Evolutionary conservation across 1,140 invertebrate species (phyloP), one percentile per base, ranked within the genome.

Genomic region (Drosophila nasuta): DNA sequence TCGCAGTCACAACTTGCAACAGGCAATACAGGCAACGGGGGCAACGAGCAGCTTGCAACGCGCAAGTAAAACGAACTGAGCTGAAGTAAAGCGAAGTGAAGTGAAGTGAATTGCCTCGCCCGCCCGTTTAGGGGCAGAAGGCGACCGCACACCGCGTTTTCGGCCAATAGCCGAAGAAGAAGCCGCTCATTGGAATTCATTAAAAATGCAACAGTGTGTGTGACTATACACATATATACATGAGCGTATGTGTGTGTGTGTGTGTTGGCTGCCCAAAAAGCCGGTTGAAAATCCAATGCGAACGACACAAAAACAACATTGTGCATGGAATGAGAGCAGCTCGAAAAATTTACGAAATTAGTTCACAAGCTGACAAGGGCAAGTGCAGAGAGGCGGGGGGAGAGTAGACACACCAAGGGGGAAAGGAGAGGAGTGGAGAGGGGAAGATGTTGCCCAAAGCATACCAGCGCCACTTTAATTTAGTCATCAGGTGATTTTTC

Each of bases 331-430:
- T 91, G 88, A 89, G 88, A 91, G 83, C 88, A 91, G 85, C 77
- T 91, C 89, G 79, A 91, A 91, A 91, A 91, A 91, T 91, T 91
- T 88, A 91, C 88, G 88, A 91, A 91, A 91, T 91, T 91, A 91
- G 88, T 91, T 85, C 88, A 91, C 90, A 91, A 86, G 75, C 83
- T 87, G 74, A 71, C 57, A 71, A 83, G 62, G 70, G 58, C 38
- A 38, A 25, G 57, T 48, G 38, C 2, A 20, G 11, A 8, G 10
- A 17, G 3, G 2, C 28, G 51, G 17, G 20, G 2, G 52, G 20
- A 25, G 20, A 25, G 20, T 25, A 25, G 20, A 25, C 20, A 25
- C 20, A 35, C 4, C 15, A 11, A 45, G 20, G n/a, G 15, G 58
- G 13, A 5, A 60, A 30, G 43, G 7, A 56, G n/a, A n/a, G 20